Conservation (phyloP, 2,797 vertebrate species). For the Gouania willdenowi region DNA sequence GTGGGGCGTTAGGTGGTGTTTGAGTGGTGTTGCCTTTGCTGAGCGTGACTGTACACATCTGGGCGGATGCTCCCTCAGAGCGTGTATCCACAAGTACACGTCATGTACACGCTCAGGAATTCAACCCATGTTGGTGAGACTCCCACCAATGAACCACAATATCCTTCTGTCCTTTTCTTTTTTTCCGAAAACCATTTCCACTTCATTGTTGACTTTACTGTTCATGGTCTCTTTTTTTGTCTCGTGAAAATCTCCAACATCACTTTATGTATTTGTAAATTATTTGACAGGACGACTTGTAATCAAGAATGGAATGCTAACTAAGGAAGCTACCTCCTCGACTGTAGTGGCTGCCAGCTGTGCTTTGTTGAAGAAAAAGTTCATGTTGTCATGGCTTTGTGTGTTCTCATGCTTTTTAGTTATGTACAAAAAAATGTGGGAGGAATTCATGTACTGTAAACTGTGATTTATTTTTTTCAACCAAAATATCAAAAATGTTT, state of each 20-base stretch:
- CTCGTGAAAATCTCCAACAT: too few relatives aligned
- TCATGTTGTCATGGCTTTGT: conserved; percentile 73
- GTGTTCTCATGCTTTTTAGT: conserved; percentile 85
- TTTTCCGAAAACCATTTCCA: conserved; percentile 17
- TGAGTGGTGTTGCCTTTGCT: conserved; percentile 39
- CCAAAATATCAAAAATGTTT: conserved; percentile 72
- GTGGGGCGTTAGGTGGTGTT: too few relatives aligned
- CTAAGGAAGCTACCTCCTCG: conserved; percentile 97
- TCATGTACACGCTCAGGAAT: conserved; percentile 70
- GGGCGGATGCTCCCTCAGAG: conserved; percentile 56
- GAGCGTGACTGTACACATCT: conserved; percentile 55
- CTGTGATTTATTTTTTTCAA: conserved; percentile 84
- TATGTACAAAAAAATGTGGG: conserved; percentile 84
- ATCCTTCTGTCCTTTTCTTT: too few relatives aligned
- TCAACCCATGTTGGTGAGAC: conserved; percentile 54
- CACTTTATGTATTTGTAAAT: conserved; percentile 82
- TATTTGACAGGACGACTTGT: conserved; percentile 80
- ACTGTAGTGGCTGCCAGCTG: conserved; percentile 89
- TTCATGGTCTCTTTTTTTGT: too few relatives aligned
- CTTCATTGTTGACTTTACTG: conserved; percentile 5
- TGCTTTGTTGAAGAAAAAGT: conserved; percentile 76
- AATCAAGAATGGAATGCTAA: conserved; percentile 86
- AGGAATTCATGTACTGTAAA: conserved; percentile 88
- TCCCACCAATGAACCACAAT: too few relatives aligned
- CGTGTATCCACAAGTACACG: conserved; percentile 65